Evolutionary conservation across 2,888 invertebrate genomes (phyloP), one percentile per base, ranked within the genome.

Genomic region (Tholera decimalis): DNA sequence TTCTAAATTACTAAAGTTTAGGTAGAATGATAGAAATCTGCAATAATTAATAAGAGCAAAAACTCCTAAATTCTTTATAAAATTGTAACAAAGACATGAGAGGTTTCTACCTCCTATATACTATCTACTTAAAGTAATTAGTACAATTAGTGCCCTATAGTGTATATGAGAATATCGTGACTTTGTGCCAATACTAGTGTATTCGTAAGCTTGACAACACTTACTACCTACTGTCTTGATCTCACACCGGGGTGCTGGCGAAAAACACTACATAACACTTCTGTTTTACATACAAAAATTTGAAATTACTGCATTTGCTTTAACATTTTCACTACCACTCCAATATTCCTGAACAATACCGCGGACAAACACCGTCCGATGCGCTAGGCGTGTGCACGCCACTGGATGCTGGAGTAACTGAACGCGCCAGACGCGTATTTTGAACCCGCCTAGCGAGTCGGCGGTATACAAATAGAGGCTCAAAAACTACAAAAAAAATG

Each of bases 81-180:
- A 58, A 15, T 18, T 9, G 39, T 44, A 47, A 44, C n/a, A 1
- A 37, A 61, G 80, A 61, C 62, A 76, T 69, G 73, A 73, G 64
- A 63, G 77, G 64, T 37, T n/a, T 47, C 37, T 35, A 15, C 46
- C 61, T 66, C 49, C 9, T 46, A 44, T n/a, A 11, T 43, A 55
- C 41, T 57, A 61, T 54, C 20, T 26, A 47, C 56, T 49, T 50
- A 49, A 59, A 56, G 33, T 60, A 46, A 51, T 60, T 70, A 69
- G 44, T 74, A 47, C 64, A 50, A 65, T 60, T 79, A 84, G 82
- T 77, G 78, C 77, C 82, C 75, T 67, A 60, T 79, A 73, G 50
- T 37, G 44, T 44, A 22, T 62, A 55, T 62, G 62, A 66, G 55
- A 57, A 55, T 63, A 63, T 54, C 11, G 41, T 57, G 64, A 73